These are phyloP conservation scores for Enchytraeus crypticus DNA, from an alignment of 2,888 invertebrate species.

Conservation along the genomic window DNA sequence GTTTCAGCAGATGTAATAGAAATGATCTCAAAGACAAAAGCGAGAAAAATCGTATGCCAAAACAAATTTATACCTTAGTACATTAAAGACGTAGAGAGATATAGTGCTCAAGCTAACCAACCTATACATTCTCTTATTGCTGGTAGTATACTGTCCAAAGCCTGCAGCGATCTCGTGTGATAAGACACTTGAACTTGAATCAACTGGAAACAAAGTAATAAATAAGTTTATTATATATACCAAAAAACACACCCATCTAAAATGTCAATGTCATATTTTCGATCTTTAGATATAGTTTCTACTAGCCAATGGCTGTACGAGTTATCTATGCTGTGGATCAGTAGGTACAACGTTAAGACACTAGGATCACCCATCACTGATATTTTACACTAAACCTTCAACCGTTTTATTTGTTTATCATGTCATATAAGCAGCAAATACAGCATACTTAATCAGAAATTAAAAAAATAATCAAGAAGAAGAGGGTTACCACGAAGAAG, in stretches of 20 bases:
- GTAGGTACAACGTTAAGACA: too few relatives aligned
- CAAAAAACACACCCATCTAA: slow-evolving; percentile 13
- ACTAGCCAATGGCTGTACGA: too few relatives aligned
- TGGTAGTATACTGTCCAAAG: slow-evolving; percentile 69
- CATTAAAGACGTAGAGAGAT: neutral
- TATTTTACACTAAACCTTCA: too few relatives aligned
- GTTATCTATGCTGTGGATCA: too few relatives aligned
- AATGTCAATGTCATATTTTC: neutral
- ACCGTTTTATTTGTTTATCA: too few relatives aligned
- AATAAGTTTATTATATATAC: neutral
- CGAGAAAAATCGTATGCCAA: neutral
- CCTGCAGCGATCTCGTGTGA: slow-evolving; percentile 71
- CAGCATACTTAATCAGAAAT: too few relatives aligned
- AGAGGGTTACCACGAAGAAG: too few relatives aligned
- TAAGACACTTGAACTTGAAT: slow-evolving; percentile 78
- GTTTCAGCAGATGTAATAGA: too few relatives aligned
- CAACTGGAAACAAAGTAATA: slow-evolving; percentile 52
- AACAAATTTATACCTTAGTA: neutral
- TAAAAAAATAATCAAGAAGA: too few relatives aligned
- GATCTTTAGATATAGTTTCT: neutral
- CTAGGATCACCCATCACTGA: too few relatives aligned
- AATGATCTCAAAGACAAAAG: too few relatives aligned
- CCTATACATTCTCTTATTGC: slow-evolving; percentile 69
- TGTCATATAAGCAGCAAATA: too few relatives aligned
- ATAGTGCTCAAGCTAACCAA: slow-evolving; percentile 44